Conservation (phyloP, 2,888 invertebrate genomes). For the Eremobia ochroleuca region DNA sequence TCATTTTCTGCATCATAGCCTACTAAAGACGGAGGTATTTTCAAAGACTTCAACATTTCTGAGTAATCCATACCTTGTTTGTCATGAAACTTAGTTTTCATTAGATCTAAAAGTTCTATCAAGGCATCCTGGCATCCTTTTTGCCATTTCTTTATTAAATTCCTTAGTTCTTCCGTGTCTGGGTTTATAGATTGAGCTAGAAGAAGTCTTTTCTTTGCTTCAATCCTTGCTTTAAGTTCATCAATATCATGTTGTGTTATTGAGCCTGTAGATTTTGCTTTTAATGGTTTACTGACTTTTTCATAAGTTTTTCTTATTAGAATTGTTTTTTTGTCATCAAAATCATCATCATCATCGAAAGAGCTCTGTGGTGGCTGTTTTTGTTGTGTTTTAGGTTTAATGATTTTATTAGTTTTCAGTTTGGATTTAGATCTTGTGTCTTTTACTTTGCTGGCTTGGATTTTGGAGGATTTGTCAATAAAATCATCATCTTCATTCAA, state of each 20-base stretch:
- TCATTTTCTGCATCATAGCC: conserved; percentile 89
- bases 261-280: conserved; percentile 87
- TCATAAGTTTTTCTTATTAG: conserved; percentile 82
- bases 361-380: conserved; percentile 74
- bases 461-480: conserved; percentile 61
- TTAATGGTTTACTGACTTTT: conserved; percentile 80
- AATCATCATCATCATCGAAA: conserved; percentile 81
- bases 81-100: conserved; percentile 84
- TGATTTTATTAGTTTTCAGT: conserved; percentile 66
- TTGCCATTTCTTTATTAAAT: conserved; percentile 89
- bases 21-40: conserved; percentile 87
- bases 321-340: conserved; percentile 82
- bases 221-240: conserved; percentile 83
- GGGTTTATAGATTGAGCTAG: conserved; percentile 81
- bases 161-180: conserved; percentile 87
- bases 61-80: conserved; percentile 85
- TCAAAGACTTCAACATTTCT: conserved; percentile 86
- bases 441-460: conserved; percentile 63
- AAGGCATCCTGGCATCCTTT: conserved; percentile 90
- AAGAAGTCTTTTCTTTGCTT: conserved; percentile 83
- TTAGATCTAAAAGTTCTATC: conserved; percentile 86
- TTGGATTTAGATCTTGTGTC: conserved; percentile 72
- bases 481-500: conserved; percentile 78
- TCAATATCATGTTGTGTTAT: conserved; percentile 87
- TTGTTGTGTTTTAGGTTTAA: conserved; percentile 47